A percentile compares a stretch with the other conserved stretches of the same genome.
These are phyloP conservation scores for Tethya wilhelma DNA, from an alignment of 37 sponge, comb jelly and placozoan genomes.

Conservation along the genomic window DNA sequence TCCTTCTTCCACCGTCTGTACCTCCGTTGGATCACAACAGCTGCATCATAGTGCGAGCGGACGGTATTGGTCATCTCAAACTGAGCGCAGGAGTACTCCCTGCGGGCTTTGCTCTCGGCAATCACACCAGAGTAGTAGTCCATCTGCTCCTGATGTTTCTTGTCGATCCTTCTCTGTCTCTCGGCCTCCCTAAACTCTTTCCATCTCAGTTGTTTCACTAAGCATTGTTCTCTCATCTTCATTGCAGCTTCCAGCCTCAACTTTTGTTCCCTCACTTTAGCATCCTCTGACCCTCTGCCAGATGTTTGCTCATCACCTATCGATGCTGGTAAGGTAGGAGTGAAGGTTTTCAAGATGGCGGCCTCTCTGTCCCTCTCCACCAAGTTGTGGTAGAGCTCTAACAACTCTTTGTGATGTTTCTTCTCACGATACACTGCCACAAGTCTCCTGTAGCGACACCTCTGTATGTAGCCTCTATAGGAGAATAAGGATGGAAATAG, in stretches of 20 bases:
- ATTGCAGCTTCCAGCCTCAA: constrained; percentile 56
- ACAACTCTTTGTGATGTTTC: constrained; percentile 15
- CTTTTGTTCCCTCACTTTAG: constrained; percentile 4
- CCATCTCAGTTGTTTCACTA: constrained; percentile 51
- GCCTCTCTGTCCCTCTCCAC: constrained; percentile 1
- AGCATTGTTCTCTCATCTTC: constrained; percentile 58
- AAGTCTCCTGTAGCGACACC: constrained; percentile 18
- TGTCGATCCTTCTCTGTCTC: constrained; percentile 63
- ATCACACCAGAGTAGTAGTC: constrained; percentile 53
- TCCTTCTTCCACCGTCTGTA: constrained; percentile 28
- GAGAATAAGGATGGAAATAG: not conserved
- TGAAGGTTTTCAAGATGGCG: constrained; percentile 1
- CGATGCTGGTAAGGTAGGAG: not conserved
- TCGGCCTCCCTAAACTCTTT: constrained; percentile 56
- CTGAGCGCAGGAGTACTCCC: constrained; percentile 33
- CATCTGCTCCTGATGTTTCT: constrained; percentile 48
- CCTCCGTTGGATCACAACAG: constrained; percentile 62
- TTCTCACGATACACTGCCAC: constrained; percentile 21
- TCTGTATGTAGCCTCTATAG: constrained; percentile 45
- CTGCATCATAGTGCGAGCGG: constrained; percentile 58
- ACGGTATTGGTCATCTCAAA: constrained; percentile 43
- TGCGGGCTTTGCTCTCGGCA: constrained; percentile 49
- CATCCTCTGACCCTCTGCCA: too few species aligned
- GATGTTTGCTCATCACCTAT: not conserved
- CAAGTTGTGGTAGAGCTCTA: constrained; percentile 42